Evolutionary conservation across 2,113 vertebrate genomes (phyloP).

Genomic region (Dipodomys ordii): DNA sequence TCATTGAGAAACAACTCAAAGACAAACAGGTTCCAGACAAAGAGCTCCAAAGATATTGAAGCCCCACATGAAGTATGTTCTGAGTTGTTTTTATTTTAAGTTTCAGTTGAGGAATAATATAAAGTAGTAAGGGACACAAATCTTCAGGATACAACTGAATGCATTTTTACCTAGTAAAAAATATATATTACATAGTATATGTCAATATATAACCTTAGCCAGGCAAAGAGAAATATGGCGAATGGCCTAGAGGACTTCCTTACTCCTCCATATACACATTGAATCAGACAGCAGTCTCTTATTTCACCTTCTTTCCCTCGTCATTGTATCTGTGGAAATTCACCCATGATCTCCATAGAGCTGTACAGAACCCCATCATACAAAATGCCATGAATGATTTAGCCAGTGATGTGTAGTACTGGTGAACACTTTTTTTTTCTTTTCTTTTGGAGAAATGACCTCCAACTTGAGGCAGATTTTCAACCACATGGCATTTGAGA

Average conservation of each 20-base stretch:
- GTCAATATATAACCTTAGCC: no score
- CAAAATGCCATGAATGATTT: background rate
- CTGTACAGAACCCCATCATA: background rate
- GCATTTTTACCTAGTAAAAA: background rate
- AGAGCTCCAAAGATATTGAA: no score
- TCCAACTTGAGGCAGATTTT: background rate
- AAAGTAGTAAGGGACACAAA: background rate
- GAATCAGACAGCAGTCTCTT: background rate
- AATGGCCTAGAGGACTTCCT: no score
- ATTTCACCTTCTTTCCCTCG: background rate
- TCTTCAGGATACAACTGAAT: background rate
- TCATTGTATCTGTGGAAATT: background rate
- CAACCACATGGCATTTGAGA: background rate
- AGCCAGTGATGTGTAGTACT: background rate
- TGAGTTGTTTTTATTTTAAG: background rate
- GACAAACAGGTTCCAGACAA: background rate
- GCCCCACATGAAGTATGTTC: no score
- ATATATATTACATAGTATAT: no score
- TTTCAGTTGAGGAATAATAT: background rate
- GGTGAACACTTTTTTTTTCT: background rate
- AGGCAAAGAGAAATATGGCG: no score
- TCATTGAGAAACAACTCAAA: background rate
- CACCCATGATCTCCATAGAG: background rate
- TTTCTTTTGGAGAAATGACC: background rate
- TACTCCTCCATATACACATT: background rate